Evolutionary conservation across 2,797 vertebrate species (phyloP).

Genomic region (Melanotaenia maccullochi): DNA sequence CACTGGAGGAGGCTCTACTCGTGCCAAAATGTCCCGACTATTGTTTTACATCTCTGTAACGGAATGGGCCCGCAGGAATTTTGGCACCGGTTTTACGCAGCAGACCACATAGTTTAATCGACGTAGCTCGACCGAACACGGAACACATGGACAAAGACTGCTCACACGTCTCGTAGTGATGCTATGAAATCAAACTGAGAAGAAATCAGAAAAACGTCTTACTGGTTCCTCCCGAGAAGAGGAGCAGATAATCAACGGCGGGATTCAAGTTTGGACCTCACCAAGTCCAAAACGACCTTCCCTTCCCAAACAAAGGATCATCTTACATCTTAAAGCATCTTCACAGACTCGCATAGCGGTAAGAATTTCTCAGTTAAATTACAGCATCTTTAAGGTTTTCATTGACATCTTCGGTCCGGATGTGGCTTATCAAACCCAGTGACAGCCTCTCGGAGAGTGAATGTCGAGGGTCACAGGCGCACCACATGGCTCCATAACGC

Average conservation of each 20-base stretch:
- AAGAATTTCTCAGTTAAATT: slow-evolving; percentile 55
- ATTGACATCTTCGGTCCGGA: neutral
- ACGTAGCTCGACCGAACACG: slow-evolving; percentile 42
- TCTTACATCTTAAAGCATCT: slow-evolving; percentile 78
- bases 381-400: neutral
- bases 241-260: slow-evolving; percentile 50
- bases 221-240: slow-evolving; percentile 51
- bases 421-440: slow-evolving; percentile 1
- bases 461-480: slow-evolving; percentile 40
- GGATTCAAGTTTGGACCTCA: slow-evolving; percentile 74
- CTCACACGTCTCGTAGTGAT: slow-evolving; percentile 37
- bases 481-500: slow-evolving; percentile 55
- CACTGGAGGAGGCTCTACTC: slow-evolving; percentile 26
- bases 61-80: slow-evolving; percentile 74
- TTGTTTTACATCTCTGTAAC: slow-evolving; percentile 62
- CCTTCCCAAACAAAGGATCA: slow-evolving; percentile 53
- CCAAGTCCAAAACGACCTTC: slow-evolving; percentile 67
- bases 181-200: slow-evolving; percentile 46
- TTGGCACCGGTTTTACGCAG: slow-evolving; percentile 80
- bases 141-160: slow-evolving; percentile 56
- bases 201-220: slow-evolving; percentile 21
- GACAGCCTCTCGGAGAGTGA: neutral
- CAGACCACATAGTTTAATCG: slow-evolving; percentile 74
- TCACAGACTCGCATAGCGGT: slow-evolving; percentile 88
- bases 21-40: slow-evolving; percentile 73